Evolutionary conservation across 1,140 invertebrate genomes (phyloP), one percentile per base, ranked within the genome.

Genomic region (Octopus bimaculoides): DNA sequence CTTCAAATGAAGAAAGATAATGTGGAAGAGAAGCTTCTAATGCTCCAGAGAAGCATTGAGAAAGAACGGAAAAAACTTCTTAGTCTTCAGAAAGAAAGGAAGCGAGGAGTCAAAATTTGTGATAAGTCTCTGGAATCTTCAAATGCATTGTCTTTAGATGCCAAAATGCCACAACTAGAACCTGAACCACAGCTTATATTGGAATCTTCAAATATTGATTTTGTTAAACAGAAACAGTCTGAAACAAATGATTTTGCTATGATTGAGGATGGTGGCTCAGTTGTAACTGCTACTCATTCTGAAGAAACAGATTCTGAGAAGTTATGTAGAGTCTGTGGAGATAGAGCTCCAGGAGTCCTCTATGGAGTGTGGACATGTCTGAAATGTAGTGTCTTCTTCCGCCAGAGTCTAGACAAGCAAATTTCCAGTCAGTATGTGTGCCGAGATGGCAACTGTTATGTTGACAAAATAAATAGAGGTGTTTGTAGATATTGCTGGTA

Each of bases 331-430:
- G 89, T 92, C 8, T 91, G 91, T 81, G 86, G 87, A 26, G 91
- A 90, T 61, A 87, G 86, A 52, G 88, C 90, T 17, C 86, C 87
- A 5, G 91, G 91, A 14, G 85, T 89, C 20, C 91, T 92, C 82
- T 91, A 91, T 83, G 91, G 91, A 26, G 90, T 88, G 4, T 85
- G 88, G 26, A 90, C 90, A 9, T 91, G 90, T 77, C 90, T 91
- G 80, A 90, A 90, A 5, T 91, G 90, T 91, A 71, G 66, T 17
- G 66, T 71, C 7, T 87, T 87, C 77, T 87, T 86, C 79, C 69
- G 86, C 26, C 78, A 86, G n/a, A 84, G 84, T 81, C 78, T 87
- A 20, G 78, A 82, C 52, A 83, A 80, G 55, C 82, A 83, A 74
- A 77, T 69, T 5, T 56, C 81, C 4, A 85, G 87, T 73, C 54